Evolutionary conservation across 2,888 invertebrate species (phyloP).

Genomic region (Harpalus rufipes): DNA sequence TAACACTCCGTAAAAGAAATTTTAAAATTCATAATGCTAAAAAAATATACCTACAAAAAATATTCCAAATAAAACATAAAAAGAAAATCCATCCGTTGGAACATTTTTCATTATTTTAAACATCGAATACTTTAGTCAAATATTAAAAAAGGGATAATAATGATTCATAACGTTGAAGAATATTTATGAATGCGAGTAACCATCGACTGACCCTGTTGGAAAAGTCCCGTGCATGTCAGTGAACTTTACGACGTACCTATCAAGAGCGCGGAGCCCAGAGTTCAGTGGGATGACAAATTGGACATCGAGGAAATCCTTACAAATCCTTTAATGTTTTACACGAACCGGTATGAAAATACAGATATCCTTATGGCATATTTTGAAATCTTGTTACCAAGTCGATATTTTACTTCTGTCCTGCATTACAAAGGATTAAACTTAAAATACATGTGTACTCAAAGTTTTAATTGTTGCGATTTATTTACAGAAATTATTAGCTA

Average conservation of each 20-base stretch:
- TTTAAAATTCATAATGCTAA: slow-evolving; percentile 52
- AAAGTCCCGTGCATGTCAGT: slow-evolving; percentile 38
- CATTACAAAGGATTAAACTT: slow-evolving; percentile 28
- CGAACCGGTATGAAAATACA: slow-evolving; percentile 70
- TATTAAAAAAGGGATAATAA: slow-evolving; percentile 25
- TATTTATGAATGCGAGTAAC: neutral
- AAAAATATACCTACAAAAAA: slow-evolving; percentile 47
- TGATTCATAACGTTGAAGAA: neutral
- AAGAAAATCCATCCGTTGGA: neutral
- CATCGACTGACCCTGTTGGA: slow-evolving; percentile 19
- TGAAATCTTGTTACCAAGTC: slow-evolving; percentile 31
- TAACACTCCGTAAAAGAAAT: slow-evolving; percentile 48
- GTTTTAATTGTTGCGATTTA: slow-evolving; percentile 49
- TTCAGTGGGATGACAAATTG: slow-evolving; percentile 71
- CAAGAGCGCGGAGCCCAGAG: slow-evolving; percentile 53
- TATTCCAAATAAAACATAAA: slow-evolving; percentile 32
- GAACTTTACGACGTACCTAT: slow-evolving; percentile 57
- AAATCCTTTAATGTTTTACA: slow-evolving; percentile 71
- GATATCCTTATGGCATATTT: slow-evolving; percentile 67
- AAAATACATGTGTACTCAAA: slow-evolving; percentile 48
- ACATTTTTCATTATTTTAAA: slow-evolving; percentile 29
- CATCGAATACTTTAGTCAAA: slow-evolving; percentile 23
- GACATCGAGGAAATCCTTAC: slow-evolving; percentile 70
- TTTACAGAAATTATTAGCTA: slow-evolving; percentile 29
- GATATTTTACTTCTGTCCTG: slow-evolving; percentile 24